phyloP scores from a whole-genome alignment of 1,140 invertebrate species.

The Trissolcus basalis region DNA sequence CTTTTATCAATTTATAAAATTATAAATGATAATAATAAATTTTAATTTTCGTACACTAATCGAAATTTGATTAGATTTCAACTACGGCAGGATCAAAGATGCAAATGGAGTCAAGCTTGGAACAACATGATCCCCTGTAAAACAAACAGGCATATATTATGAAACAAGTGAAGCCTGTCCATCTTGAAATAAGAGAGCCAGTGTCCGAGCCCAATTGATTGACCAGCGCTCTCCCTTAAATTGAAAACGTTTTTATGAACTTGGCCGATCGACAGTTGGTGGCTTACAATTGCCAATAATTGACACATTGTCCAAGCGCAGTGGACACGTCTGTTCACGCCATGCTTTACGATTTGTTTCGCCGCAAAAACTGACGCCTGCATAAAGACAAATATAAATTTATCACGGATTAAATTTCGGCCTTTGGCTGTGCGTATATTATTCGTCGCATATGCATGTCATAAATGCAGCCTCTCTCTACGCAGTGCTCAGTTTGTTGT shows the following conservation, averaged over 20 bases:
- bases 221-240: conserved; percentile 61
- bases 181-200: conserved; percentile 55
- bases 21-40: too few relatives aligned
- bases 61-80: background rate
- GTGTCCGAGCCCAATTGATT: conserved; percentile 59
- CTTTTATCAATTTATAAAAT: too few relatives aligned
- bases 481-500: conserved; percentile 56
- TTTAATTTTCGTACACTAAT: background rate
- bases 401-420: conserved; percentile 68
- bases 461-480: conserved; percentile 14
- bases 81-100: background rate
- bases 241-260: conserved; percentile 46
- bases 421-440: conserved; percentile 18
- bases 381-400: conserved; percentile 70
- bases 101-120: conserved; percentile 36
- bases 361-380: conserved; percentile 50
- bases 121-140: conserved; percentile 53
- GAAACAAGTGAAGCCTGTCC: conserved; percentile 37
- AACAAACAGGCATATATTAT: conserved; percentile 70
- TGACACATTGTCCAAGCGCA: conserved; percentile 68
- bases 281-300: conserved; percentile 72
- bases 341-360: conserved; percentile 75
- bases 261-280: conserved; percentile 70
- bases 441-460: conserved; percentile 42
- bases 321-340: conserved; percentile 50